Conservation (phyloP, 2,113 vertebrate genomes). For the Melanostigma gelatinosum region DNA sequence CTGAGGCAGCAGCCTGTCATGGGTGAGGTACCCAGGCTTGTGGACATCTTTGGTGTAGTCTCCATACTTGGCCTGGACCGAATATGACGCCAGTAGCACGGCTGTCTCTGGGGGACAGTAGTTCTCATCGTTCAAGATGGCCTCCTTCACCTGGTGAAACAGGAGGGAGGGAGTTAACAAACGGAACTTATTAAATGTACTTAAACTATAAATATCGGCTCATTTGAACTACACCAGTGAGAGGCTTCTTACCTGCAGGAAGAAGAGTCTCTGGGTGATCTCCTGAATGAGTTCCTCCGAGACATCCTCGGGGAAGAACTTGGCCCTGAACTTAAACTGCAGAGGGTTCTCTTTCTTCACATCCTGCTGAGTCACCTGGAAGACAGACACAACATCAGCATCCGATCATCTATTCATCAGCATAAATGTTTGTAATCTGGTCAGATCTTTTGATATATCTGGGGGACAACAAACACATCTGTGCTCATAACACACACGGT, state of each 20-base stretch:
- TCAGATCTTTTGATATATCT: neutral
- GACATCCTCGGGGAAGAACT: constrained; percentile 98
- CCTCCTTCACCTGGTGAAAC: constrained; percentile 92
- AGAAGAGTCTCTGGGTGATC: constrained; percentile 98
- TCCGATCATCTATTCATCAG: neutral
- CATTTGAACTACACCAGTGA: neutral
- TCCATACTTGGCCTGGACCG: constrained; percentile 96
- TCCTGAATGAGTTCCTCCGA: constrained; percentile 98
- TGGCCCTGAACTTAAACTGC: constrained; percentile 97
- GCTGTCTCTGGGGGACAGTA: constrained; percentile 99
- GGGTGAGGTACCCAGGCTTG: constrained; percentile 93
- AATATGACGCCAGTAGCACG: constrained; percentile 94
- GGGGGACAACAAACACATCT: constrained; percentile 4
- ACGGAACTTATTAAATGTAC: neutral
- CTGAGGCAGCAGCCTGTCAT: constrained; percentile 95
- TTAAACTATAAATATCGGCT: neutral
- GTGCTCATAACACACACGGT: neutral
- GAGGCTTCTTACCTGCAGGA: constrained; percentile 90
- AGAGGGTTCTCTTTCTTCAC: constrained; percentile 98
- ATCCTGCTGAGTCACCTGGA: constrained; percentile 95
- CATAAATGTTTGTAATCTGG: neutral
- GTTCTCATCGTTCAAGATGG: constrained; percentile 96
- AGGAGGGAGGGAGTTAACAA: neutral
- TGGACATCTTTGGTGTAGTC: constrained; percentile 94
- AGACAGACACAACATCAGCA: neutral